Evolutionary conservation across 1,140 invertebrate species (phyloP), one percentile per base, ranked within the genome.

Genomic region (Hypothenemus hampei): DNA sequence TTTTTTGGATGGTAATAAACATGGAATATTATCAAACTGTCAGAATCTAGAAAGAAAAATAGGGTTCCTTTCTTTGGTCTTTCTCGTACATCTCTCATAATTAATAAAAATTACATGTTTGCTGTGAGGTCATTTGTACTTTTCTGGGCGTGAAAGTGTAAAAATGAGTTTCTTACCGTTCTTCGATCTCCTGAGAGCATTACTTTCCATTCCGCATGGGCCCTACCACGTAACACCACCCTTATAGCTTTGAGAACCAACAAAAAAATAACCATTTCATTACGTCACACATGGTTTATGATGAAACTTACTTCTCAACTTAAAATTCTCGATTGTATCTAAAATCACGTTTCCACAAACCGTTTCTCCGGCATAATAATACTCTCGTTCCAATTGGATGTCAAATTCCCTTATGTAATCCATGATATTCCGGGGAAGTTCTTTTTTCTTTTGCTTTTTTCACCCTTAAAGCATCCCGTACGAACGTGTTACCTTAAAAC

Each of bases 181-280:
- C 85, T 71, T 54, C 84, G 68, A 63, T 90, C 87, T 5, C 87
- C 87, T 37, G 83, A 85, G 35, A 88, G 79, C 47, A 86, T 75
- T 46, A 90, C 83, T 73, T 89, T 89, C 86, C 87, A 89, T 72
- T 91, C 87, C 0, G 84, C 85, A 59, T 89, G 86, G 1, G 84
- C 87, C 69, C 87, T 87, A 3, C 88, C 87, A 43, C 87, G 72
- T 22, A 91, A 71, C 11, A 84, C 75, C 11, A 90, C 80, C 35
- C 86, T 75, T 59, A 91, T 84, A 13, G 85, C 88, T 89, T 68
- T 58, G 40, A n/a, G n/a, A n/a, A 21, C 3, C 3, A 20, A 2
- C 1, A 20, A 21, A 43, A 23, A 13, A 8, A 39, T 4, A 13
- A 2, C 11, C 11, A 19, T 13, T 39, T 39, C 4, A 39, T 16